phyloP scores from a whole-genome alignment of 2,113 vertebrate genomes.

The Bothrops jararaca region DNA sequence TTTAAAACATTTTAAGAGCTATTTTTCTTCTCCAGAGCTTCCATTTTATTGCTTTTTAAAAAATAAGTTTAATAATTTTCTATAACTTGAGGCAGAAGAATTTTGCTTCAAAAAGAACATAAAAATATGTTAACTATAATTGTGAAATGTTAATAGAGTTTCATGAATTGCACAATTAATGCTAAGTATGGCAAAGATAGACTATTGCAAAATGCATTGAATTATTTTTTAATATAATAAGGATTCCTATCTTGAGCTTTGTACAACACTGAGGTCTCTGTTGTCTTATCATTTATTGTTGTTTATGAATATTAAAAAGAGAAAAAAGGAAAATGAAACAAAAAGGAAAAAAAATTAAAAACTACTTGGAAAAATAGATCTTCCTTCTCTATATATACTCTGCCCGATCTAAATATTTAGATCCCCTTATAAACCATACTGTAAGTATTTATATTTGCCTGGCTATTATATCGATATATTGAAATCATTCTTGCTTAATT shows the following conservation, averaged over 20 bases:
- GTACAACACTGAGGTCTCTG: neutral
- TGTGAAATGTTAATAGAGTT: neutral
- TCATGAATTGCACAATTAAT: neutral
- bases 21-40: neutral
- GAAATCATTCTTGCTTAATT: no score
- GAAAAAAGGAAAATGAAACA: neutral
- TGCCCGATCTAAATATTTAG: no score
- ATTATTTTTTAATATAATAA: neutral
- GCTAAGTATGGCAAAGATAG: neutral
- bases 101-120: neutral
- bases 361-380: no score
- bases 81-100: neutral
- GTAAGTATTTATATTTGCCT: no score
- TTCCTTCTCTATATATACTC: no score
- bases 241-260: neutral
- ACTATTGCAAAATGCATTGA: neutral
- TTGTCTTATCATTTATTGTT: neutral
- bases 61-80: neutral
- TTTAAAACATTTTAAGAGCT: neutral
- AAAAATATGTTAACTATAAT: neutral
- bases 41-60: neutral
- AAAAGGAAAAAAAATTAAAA: no score
- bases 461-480: no score
- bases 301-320: neutral
- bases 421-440: no score